These are phyloP conservation scores for Semicossyphus pulcher DNA, from an alignment of 2,113 vertebrate genomes.

Conservation along the genomic window DNA sequence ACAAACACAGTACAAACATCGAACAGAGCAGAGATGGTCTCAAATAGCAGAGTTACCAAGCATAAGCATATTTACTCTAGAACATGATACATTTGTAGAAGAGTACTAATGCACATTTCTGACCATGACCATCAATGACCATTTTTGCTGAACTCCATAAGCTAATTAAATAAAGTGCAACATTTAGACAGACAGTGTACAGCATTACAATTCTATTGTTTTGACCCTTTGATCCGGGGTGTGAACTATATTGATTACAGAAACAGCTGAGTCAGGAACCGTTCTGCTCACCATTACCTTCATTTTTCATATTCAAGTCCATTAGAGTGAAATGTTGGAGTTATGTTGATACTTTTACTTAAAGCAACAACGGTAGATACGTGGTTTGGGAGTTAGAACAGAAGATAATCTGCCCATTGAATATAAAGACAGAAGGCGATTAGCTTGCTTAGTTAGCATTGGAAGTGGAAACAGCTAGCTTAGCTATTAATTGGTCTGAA, in stretches of 20 bases:
- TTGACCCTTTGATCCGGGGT: background rate
- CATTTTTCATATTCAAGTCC: background rate
- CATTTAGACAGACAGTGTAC: no score
- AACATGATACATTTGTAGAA: background rate
- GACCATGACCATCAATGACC: background rate
- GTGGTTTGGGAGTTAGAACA: no score
- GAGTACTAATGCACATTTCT: background rate
- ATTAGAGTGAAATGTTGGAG: conserved; percentile 1
- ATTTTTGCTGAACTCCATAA: background rate
- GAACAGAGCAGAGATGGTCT: no score
- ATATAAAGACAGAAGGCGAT: background rate
- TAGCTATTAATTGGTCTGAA: background rate
- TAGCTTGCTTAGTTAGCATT: background rate
- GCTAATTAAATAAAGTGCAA: background rate
- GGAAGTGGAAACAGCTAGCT: background rate
- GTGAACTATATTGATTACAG: no score
- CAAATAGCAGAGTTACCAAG: background rate
- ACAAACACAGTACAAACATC: background rate
- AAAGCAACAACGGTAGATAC: background rate
- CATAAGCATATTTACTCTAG: background rate
- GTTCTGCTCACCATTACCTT: conserved; percentile 1
- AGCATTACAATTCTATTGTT: background rate
- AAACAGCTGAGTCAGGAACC: background rate
- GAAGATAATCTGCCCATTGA: background rate
- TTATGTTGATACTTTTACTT: background rate